Base-by-base conservation (phyloP, 2,113 vertebrate genomes). In the Athene noctua region DNA sequence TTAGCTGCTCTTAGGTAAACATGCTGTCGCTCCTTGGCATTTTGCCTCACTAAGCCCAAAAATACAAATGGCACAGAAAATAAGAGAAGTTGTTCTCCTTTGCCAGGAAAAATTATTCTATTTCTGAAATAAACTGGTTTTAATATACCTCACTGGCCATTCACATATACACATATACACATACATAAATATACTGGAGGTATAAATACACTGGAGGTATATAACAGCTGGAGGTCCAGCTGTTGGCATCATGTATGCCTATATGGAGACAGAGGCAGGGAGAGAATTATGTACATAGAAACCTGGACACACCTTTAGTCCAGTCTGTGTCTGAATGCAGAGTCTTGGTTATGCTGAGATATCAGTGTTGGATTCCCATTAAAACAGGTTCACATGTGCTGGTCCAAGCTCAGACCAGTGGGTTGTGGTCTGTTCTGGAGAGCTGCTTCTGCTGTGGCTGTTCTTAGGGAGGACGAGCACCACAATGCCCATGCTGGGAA, bases 1-100 rank as follows among this genome's bases (percentile, higher is more conserved):
- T 96, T 97, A 96, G 94, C 97, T 90, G 91, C 95, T 96, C 80
- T 49, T 90, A 96, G 95, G 94, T 97, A 97, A 97, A 97, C 95
- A 96, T 15, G 59, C 88, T 91, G 94, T 80, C 13, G 1, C 85
- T 96, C 86, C 90, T 80, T 95, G 94, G 96, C 96, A 71, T 86
- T 95, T 88, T 96, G 95, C 95, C 96, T 97, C 0, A 0, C 88
- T 70, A 73, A 94, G 80, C 91, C 91, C 94, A 55, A 96, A 96
- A 96, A 92, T 94, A 95, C 87, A 88, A 97, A 93, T 96, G 91
- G 87, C 62, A 87, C 74, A 71, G 89, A 94, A 96, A 97, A 95
- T 30, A 91, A 79, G 86, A 93, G 86, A 72, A 90, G 59, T 84
- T 91, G 54, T 88, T 93, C 85, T 95, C 71, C 81, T 94, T 87